phyloP scores from a whole-genome alignment of 2,113 vertebrate species.

The Astur gentilis region DNA sequence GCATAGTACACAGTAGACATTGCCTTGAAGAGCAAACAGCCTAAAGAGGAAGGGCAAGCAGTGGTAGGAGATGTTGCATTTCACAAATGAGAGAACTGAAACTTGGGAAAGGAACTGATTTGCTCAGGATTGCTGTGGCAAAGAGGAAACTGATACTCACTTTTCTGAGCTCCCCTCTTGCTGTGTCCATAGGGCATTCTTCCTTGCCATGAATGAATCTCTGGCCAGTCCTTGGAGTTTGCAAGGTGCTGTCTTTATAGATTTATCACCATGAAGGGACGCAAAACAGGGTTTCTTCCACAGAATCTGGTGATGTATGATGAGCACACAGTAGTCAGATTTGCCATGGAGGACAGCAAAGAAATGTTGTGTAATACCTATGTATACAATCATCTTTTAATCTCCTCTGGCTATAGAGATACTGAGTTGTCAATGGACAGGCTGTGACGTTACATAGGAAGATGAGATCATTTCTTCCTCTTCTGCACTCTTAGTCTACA shows the following conservation, averaged over 20 bases:
- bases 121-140: neutral
- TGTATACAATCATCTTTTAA: neutral
- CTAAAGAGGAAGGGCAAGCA: neutral
- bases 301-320: neutral
- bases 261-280: neutral
- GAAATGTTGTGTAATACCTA: neutral
- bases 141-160: neutral
- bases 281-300: neutral
- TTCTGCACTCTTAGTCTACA: neutral
- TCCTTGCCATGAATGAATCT: neutral
- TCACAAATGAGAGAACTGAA: neutral
- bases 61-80: neutral
- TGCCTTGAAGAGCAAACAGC: neutral
- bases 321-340: neutral
- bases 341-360: neutral
- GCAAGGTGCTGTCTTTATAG: accelerated
- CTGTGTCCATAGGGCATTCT: neutral
- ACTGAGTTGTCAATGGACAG: neutral
- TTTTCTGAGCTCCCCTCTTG: neutral
- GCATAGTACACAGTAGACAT: neutral
- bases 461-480: neutral
- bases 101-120: neutral
- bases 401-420: neutral
- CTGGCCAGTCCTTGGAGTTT: neutral
- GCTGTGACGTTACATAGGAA: neutral